Evolutionary conservation across 2,888 invertebrate species (phyloP), one percentile per base, ranked within the genome.

Genomic region (Caenorhabditis becei): DNA sequence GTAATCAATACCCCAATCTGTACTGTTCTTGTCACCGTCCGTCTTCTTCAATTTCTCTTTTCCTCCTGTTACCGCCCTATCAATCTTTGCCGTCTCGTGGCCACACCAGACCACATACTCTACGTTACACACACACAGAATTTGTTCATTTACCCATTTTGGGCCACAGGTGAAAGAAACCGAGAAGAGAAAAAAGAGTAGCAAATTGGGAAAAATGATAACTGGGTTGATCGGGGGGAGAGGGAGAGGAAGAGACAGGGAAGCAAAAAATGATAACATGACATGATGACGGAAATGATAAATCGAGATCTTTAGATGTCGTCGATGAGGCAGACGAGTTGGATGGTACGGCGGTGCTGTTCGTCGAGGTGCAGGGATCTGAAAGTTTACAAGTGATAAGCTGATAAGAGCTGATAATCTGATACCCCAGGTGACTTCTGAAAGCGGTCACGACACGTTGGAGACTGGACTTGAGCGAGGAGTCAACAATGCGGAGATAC

Each of bases 361-460:
- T 77, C 81, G 20, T 72, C 23, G 10, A 81, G 54, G 26, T 81
- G 71, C 10, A 81, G 66, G 0, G 72, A 67, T 62, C 81, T 81
- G 32, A 67, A 72, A 62, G 23, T 47, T 47, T 28, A 3, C 35
- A 59, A 5, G 26, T 26, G 32, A 56, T n/a, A 56, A n/a, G 35
- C 37, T 59, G 32, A 10, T 32, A 10, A 32, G 10, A 10, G 32
- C 32, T 7, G 32, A 32, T 8, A 35, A 16, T 28, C 32, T 16
- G 14, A 32, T 20, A 78, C 79, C 72, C 61, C 49, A 79, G 35
- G 56, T 79, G 81, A 16, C 32, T 56, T 62, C 77, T 77, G 58
- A 77, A 81, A 3, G 81, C 62, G 8, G 62, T 24, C 24, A 70
- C 62, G 26, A 81, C 77, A n/a, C 81, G 69, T 44, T 77, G 72